Base-by-base conservation (phyloP, 2,113 vertebrate genomes). In the Laterallus jamaicensis region DNA sequence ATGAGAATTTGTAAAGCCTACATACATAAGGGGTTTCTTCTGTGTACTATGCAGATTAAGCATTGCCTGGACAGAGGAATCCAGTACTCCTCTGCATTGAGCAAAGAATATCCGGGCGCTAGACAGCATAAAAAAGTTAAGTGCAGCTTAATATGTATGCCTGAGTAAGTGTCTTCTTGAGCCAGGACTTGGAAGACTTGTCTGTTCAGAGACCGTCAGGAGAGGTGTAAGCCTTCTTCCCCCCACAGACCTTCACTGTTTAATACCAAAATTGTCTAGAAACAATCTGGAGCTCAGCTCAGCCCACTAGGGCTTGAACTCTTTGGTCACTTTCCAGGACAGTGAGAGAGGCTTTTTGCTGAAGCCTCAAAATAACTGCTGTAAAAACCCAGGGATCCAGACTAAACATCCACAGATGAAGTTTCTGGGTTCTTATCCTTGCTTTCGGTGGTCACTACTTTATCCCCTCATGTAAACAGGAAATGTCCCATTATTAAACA, bases 301-400 rank as follows among this genome's bases (percentile, higher is more conserved):
- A 58, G 37, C 37, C 49, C 86, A 24, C 35, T 7, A 40, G 4
- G 44, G 28, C 50, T 74, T 74, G 28, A 83, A 77, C 20, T 81
- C 26, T 37, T 9, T 22, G 24, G 37, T 28, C 25, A 10, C 64
- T 32, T 86, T 20, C 28, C 50, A 59, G 40, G 42, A 62, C 14
- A 81, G n/a, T 5, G 8, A 42, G 8, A 86, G 39, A 81, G 15
- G 35, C 7, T n/a, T 78, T 86, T 37, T 74, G 52, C 40, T 66
- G 35, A 81, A 91, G 47, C 16, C 52, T 81, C 3, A 0, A 83
- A 77, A n/a, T 70, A 82, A 64, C 15, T 0, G 0, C 24, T 62
- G 21, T 35, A 85, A 58, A 9, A 35, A 88, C 75, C 28, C 37
- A 90, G 10, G 10, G n/a, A 91, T 35, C 5, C 42, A 31, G 40